These are phyloP conservation scores for Scomber scombrus DNA, from an alignment of 2,113 vertebrate genomes.

Conservation along the genomic window DNA sequence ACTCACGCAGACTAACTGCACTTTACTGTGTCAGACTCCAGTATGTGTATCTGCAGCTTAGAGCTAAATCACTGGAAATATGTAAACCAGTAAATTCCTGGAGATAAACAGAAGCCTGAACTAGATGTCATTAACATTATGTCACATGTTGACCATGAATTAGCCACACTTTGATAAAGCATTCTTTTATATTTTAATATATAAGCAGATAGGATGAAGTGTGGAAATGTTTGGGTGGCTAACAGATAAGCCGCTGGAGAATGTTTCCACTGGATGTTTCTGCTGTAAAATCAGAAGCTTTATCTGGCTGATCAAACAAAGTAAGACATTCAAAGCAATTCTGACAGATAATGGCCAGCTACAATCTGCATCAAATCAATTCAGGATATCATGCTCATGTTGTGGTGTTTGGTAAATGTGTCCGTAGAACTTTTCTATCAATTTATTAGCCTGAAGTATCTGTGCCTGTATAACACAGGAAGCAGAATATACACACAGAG, in stretches of 20 bases:
- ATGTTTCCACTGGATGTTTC: not conserved
- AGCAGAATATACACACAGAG: slow-evolving; percentile 23
- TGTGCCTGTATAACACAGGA: not conserved
- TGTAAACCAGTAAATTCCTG: slow-evolving; percentile 3
- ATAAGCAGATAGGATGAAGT: not conserved
- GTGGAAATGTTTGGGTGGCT: no score
- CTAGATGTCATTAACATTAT: not conserved
- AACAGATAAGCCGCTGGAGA: not conserved
- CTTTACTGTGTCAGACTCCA: not conserved
- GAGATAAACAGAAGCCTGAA: slow-evolving; percentile 28
- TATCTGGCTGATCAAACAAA: no score
- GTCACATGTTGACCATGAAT: not conserved
- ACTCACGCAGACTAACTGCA: not conserved
- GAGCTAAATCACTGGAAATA: slow-evolving; percentile 13
- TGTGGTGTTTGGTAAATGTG: no score
- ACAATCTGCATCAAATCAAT: no score
- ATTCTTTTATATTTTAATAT: not conserved
- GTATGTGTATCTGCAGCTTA: not conserved
- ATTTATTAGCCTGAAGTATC: not conserved
- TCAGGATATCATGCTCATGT: no score
- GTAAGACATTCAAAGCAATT: no score
- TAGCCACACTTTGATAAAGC: not conserved
- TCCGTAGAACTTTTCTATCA: not conserved
- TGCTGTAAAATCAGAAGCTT: no score
- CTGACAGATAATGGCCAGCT: not conserved